Base-by-base conservation (phyloP, 2,797 vertebrate species). In the Atherinosoma microstoma region DNA sequence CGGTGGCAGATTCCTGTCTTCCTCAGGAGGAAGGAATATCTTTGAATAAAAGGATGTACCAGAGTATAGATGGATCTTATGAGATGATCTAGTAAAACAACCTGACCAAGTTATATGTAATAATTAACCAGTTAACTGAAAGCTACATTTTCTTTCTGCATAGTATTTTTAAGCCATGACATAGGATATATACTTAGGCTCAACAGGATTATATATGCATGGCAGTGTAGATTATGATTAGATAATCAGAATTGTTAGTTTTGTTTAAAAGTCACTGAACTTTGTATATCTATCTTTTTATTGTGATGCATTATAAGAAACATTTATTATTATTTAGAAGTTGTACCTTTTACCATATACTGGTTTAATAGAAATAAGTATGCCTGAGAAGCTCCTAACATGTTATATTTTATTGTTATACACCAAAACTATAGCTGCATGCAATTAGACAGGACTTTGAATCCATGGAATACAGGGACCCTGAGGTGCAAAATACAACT, bases 1-100 rank as follows among this genome's bases (percentile, higher is more conserved):
- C 79, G 88, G 94, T 83, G 95, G 95, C 81, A 97, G 95, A 86
- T 94, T 93, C 32, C 92, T 95, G 82, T 93, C 95, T 38, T 91
- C 94, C 67, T 91, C 96, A 73, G 93, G 94, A 53, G 95, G 94
- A 76, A 94, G 94, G 93, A 91, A 91, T 67, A 72, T 89, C 0
- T 95, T 94, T 90, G 96, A 97, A 76, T 96, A 92, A 95, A 76
- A 56, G 7, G 68, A 58, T 66, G 13, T 73, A 74, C 75, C 70
- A 70, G 78, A 53, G 45, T 61, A 84, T 84, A 76, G 82, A 53
- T 0, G n/a, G 53, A 63, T 49, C 57, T 65, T 53, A 45, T 54
- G 56, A 79, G 67, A 20, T 63, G 61, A 72, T 65, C 73, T 29
- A 30, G n/a, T 53, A 18, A 13, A 27, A 27, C 49, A 24, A 24